These are phyloP conservation scores for Rafetus swinhoei DNA, from an alignment of 2,113 vertebrate genomes.

Conservation along the genomic window DNA sequence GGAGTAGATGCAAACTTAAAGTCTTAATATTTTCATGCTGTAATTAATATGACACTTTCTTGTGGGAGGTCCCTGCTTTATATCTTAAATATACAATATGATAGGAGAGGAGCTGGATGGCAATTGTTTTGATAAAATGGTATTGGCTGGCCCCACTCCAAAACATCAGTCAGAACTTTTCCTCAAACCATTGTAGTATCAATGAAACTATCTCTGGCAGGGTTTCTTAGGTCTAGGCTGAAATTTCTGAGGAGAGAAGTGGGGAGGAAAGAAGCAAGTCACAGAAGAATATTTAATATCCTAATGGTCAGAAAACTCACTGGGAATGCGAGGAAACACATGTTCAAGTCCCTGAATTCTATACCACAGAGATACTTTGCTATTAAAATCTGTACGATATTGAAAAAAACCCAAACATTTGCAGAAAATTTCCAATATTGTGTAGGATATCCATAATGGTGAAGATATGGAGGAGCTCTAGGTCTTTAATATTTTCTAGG, in stretches of 20 bases:
- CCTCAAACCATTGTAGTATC: neutral
- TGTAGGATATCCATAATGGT: neutral
- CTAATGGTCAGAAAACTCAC: neutral
- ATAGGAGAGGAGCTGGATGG: neutral
- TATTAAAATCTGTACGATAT: neutral
- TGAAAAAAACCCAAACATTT: neutral
- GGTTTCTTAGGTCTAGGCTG: neutral
- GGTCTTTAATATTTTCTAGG: neutral
- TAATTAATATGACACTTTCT: neutral
- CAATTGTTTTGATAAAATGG: neutral
- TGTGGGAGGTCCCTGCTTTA: fast-evolving
- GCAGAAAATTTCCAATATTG: neutral
- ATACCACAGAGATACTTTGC: neutral
- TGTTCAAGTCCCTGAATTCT: neutral
- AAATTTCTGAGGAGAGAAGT: neutral
- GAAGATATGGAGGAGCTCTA: neutral
- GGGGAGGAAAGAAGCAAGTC: neutral
- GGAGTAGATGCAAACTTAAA: neutral
- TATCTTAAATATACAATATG: neutral
- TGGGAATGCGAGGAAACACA: neutral
- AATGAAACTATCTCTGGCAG: neutral
- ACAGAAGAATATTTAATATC: neutral
- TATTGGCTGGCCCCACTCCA: neutral
- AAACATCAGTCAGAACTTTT: neutral
- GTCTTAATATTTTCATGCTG: neutral